Evolutionary conservation across 1,140 invertebrate species (phyloP).

Genomic region (Phymorhynchus buccinoides): DNA sequence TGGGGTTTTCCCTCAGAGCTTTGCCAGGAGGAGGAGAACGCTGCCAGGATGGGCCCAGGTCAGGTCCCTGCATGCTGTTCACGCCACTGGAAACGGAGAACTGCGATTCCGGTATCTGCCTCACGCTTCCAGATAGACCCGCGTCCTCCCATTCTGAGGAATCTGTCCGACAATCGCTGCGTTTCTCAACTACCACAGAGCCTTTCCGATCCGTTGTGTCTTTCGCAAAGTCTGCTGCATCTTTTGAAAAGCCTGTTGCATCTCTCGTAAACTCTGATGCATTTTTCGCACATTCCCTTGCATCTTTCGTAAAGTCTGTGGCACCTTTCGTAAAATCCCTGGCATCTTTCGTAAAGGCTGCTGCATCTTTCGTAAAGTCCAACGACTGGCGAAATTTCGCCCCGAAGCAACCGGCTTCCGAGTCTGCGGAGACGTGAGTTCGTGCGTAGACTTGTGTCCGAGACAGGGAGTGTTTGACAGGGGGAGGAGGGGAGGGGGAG

Average conservation of each 20-base stretch:
- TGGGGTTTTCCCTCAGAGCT: background rate
- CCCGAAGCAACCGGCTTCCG: constrained; percentile 3
- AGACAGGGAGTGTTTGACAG: constrained; percentile 8
- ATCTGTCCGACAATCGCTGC: background rate
- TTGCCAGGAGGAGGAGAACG: background rate
- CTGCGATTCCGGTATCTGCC: constrained; percentile 26
- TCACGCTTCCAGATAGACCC: background rate
- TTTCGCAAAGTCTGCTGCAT: too few relatives aligned
- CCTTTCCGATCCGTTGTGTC: background rate
- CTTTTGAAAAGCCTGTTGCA: background rate
- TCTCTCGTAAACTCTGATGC: too few relatives aligned
- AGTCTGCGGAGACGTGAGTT: background rate
- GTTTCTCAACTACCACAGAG: background rate
- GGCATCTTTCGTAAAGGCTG: background rate
- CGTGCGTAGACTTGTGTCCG: background rate
- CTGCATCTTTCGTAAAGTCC: constrained; percentile 13
- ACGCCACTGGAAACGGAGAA: background rate
- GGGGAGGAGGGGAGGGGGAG: constrained; percentile 47
- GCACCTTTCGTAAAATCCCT: constrained; percentile 19
- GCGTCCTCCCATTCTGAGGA: constrained; percentile 7
- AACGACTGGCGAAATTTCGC: constrained; percentile 33
- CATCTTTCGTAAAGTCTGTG: constrained; percentile 14
- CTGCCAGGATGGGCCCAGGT: background rate
- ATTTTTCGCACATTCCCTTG: too few relatives aligned
- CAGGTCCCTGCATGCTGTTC: background rate